These are phyloP conservation scores for Stenodera caucasica DNA, from an alignment of 2,888 invertebrate genomes.

Conservation along the genomic window DNA sequence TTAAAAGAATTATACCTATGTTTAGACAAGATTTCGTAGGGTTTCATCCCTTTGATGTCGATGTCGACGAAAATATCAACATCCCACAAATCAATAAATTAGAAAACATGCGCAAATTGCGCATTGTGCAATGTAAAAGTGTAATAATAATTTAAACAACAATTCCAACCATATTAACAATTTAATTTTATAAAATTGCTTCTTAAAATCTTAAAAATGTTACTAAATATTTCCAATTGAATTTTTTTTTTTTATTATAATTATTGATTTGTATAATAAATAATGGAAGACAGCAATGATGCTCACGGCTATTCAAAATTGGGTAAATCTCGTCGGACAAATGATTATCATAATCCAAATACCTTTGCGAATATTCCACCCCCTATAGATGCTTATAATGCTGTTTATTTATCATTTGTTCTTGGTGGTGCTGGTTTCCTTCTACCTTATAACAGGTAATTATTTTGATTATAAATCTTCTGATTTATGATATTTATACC, in stretches of 20 bases:
- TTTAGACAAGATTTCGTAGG: not conserved
- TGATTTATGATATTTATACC: not conserved
- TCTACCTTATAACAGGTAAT: conserved; percentile 87
- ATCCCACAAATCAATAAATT: conserved; percentile 20
- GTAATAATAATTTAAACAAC: conserved; percentile 21
- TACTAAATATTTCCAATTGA: not conserved
- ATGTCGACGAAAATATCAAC: not conserved
- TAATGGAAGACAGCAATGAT: conserved; percentile 46
- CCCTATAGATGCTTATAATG: conserved; percentile 70
- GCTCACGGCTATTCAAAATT: conserved; percentile 51
- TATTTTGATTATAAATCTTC: conserved; percentile 13
- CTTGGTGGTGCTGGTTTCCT: conserved; percentile 88
- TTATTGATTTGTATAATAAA: conserved; percentile 19
- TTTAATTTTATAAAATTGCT: too few species aligned
- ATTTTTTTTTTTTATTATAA: not conserved
- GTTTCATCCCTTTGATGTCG: not conserved
- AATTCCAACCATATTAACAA: not conserved
- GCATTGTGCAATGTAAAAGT: conserved; percentile 15
- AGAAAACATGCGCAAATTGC: conserved; percentile 23
- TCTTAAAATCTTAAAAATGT: conserved; percentile 9
- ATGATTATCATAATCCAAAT: conserved; percentile 52
- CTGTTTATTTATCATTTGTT: conserved; percentile 74
- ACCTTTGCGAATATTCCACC: conserved; percentile 65
- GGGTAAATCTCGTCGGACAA: conserved; percentile 43
- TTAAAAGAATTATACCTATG: too few species aligned